These are phyloP conservation scores for Pammene fasciana DNA, from an alignment of 2,888 invertebrate genomes.

Conservation along the genomic window DNA sequence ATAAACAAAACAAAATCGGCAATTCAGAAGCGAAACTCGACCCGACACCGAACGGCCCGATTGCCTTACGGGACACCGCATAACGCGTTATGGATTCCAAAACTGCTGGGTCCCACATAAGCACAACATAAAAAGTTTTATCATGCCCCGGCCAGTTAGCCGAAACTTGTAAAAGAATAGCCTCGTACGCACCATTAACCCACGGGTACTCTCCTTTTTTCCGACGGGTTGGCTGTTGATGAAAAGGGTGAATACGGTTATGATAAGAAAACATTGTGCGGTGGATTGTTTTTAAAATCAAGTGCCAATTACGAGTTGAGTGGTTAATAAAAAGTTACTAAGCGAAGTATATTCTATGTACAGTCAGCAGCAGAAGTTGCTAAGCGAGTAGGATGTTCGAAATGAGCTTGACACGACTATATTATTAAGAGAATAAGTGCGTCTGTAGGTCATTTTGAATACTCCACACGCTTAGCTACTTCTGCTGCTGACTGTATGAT, in stretches of 20 bases:
- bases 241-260: slow-evolving; percentile 40
- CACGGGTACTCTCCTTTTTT: slow-evolving; percentile 37
- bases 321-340: background rate
- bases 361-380: too few species aligned
- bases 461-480: too few species aligned
- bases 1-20: slow-evolving; percentile 24
- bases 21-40: slow-evolving; percentile 25
- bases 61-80: slow-evolving; percentile 48
- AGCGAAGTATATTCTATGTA: too few species aligned
- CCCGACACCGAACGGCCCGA: slow-evolving; percentile 37
- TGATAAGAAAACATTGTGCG: slow-evolving; percentile 37
- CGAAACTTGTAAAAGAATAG: slow-evolving; percentile 72
- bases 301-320: slow-evolving; percentile 4
- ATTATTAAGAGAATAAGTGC: too few species aligned
- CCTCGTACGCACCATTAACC: slow-evolving; percentile 71
- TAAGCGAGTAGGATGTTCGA: too few species aligned
- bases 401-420: too few species aligned
- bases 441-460: too few species aligned
- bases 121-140: slow-evolving; percentile 80
- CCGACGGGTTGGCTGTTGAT: slow-evolving; percentile 35
- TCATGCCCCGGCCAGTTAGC: slow-evolving; percentile 66
- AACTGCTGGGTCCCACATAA: slow-evolving; percentile 70
- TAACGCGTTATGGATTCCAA: slow-evolving; percentile 65
- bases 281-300: slow-evolving; percentile 18
- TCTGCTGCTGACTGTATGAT: too few species aligned